phyloP scores from a whole-genome alignment of 53 echinoderm and acorn worm species.

The Holothuria leucospilota region DNA sequence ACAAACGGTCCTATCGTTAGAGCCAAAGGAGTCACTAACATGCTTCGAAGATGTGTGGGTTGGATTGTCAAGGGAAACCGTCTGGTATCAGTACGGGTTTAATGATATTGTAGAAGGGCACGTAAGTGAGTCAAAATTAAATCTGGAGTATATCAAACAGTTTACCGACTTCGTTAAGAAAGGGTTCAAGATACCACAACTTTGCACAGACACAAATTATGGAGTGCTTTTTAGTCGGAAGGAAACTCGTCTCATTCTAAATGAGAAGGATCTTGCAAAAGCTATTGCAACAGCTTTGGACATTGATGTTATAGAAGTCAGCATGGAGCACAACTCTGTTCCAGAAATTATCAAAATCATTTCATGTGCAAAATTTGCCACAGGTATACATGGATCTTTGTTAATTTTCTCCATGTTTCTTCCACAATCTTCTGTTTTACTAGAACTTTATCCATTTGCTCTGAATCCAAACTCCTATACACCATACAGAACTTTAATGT shows the following conservation, averaged over 20 bases:
- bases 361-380: slow-evolving; percentile 47
- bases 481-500: slow-evolving; percentile 69
- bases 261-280: slow-evolving; percentile 5
- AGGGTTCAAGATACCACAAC: neutral
- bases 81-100: slow-evolving; percentile 17
- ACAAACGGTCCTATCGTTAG: neutral
- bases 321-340: neutral
- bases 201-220: neutral
- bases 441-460: slow-evolving; percentile 77
- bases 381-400: slow-evolving; percentile 77
- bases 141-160: neutral
- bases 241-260: neutral
- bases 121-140: neutral
- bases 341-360: neutral
- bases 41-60: neutral
- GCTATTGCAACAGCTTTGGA: neutral
- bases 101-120: neutral
- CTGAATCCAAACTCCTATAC: slow-evolving; percentile 74
- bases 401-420: slow-evolving; percentile 75
- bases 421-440: slow-evolving; percentile 47
- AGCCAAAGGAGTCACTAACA: neutral
- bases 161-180: neutral
- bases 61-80: neutral
- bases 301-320: neutral
- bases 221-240: neutral